Percentiles rank a stretch among this genome's conserved stretches.
These are phyloP conservation scores for Macroglossus sobrinus DNA, from an alignment of 2,113 vertebrate species.

Conservation along the genomic window DNA sequence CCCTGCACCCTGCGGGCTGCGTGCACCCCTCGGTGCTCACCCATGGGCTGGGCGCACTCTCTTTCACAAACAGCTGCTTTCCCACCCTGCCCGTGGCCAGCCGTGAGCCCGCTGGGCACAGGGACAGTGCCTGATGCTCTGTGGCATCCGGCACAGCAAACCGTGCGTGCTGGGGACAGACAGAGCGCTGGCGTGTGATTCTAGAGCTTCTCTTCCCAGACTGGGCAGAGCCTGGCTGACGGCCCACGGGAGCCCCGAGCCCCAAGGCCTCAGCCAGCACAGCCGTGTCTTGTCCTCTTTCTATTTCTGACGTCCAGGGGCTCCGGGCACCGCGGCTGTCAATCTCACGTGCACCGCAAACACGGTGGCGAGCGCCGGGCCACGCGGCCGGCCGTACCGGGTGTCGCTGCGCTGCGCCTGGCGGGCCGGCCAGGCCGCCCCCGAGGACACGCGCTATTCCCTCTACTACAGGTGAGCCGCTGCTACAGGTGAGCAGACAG, in stretches of 20 bases:
- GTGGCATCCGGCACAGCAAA: too few species aligned
- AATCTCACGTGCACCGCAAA: slow-evolving; percentile 78
- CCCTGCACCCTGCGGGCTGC: neutral
- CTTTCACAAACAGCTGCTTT: neutral
- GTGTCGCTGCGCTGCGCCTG: slow-evolving; percentile 79
- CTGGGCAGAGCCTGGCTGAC: neutral
- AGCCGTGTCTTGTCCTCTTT: neutral
- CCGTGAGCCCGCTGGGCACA: rapidly evolving
- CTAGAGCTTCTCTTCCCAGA: neutral
- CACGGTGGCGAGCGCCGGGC: neutral
- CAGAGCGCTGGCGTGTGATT: rapidly evolving
- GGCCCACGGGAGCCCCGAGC: neutral
- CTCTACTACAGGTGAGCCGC: slow-evolving; percentile 85
- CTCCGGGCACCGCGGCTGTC: slow-evolving; percentile 71
- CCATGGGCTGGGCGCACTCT: too few species aligned
- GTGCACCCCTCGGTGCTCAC: neutral
- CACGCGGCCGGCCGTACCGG: neutral
- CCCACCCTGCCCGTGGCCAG: neutral
- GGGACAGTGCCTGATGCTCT: neutral
- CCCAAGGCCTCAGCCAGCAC: rapidly evolving
- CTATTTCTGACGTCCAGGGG: slow-evolving; percentile 59
- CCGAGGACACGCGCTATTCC: slow-evolving; percentile 78
- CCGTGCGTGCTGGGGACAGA: neutral
- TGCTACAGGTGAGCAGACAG: too few species aligned
- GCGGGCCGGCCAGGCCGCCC: slow-evolving; percentile 74